Evolutionary conservation across 2,797 vertebrate genomes (phyloP).

Genomic region (Enteromius radiatus): DNA sequence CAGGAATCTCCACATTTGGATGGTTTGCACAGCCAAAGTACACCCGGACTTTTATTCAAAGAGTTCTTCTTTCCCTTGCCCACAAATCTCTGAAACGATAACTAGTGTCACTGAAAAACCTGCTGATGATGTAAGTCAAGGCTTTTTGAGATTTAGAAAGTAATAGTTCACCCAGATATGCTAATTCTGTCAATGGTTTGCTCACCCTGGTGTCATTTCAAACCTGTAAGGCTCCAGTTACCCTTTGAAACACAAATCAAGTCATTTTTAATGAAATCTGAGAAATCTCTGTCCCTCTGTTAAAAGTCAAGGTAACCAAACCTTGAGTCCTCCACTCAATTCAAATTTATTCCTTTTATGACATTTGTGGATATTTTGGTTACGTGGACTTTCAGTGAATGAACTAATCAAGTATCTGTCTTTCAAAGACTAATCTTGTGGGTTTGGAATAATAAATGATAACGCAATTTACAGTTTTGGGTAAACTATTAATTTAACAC

Average conservation of each 20-base stretch:
- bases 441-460: background rate
- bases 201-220: background rate
- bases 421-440: background rate
- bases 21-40: too few species aligned
- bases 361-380: background rate
- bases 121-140: too few species aligned
- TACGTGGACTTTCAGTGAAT: background rate
- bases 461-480: background rate
- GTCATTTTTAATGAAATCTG: background rate
- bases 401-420: background rate
- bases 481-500: too few species aligned
- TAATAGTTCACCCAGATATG: background rate
- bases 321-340: background rate
- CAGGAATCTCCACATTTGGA: too few species aligned
- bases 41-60: too few species aligned
- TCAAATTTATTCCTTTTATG: background rate
- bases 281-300: background rate
- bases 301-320: background rate
- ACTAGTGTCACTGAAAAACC: too few species aligned
- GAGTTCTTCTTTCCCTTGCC: too few species aligned
- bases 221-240: background rate
- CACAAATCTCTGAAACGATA: too few species aligned
- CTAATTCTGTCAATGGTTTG: background rate
- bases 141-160: too few species aligned
- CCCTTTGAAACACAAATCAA: background rate